phyloP scores from a whole-genome alignment of 2,113 vertebrate genomes.

The Ceyx margarethae region DNA sequence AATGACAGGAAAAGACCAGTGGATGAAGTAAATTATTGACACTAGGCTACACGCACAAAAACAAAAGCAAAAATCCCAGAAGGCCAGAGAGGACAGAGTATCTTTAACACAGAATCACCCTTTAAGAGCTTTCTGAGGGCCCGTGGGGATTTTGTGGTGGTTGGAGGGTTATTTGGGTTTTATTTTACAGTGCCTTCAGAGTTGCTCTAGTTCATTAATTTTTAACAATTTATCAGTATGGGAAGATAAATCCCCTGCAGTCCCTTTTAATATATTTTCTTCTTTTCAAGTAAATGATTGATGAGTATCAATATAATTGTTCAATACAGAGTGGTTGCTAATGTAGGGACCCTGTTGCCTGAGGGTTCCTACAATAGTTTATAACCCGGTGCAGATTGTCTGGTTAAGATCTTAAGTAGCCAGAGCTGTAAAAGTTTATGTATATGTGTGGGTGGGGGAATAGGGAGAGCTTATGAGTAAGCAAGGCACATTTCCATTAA shows the following conservation, averaged over 20 bases:
- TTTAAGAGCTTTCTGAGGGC: conserved; percentile 19
- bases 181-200: conserved; percentile 47
- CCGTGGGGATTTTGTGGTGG: conserved; percentile 25
- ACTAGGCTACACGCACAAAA: background rate
- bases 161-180: background rate
- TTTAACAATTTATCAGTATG: conserved; percentile 73
- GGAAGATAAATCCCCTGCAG: conserved; percentile 74
- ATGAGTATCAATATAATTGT: conserved; percentile 70
- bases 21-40: background rate
- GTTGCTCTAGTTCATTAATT: conserved; percentile 72
- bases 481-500: conserved; percentile 40
- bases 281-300: conserved; percentile 78
- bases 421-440: conserved; percentile 45
- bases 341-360: conserved; percentile 58
- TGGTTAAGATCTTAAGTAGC: conserved; percentile 58
- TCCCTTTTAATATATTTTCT: conserved; percentile 72
- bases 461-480: background rate
- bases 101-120: background rate
- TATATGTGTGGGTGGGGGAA: background rate
- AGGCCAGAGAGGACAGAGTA: background rate
- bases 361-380: conserved; percentile 58
- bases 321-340: conserved; percentile 64
- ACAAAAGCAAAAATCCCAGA: background rate
- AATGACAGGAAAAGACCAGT: background rate
- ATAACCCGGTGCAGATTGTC: conserved; percentile 40